phyloP scores from a whole-genome alignment of 2,113 vertebrate genomes.

The Nycticorax nycticorax region DNA sequence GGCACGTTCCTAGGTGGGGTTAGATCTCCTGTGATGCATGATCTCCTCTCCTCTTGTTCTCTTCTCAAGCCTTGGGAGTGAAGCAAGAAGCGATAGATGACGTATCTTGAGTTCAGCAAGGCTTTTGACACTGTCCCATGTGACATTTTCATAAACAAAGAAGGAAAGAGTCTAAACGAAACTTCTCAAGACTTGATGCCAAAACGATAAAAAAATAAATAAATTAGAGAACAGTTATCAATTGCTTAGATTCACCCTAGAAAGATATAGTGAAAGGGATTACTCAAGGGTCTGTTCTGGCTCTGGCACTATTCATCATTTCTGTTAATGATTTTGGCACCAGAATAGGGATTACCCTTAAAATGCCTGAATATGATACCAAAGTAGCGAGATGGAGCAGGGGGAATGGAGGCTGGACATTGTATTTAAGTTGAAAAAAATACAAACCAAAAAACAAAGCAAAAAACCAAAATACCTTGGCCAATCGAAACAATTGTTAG shows the following conservation, averaged over 20 bases:
- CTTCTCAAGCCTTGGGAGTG: neutral
- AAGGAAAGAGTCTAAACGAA: neutral
- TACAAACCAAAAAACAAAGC: neutral
- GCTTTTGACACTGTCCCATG: neutral
- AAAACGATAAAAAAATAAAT: neutral
- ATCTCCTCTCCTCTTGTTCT: neutral
- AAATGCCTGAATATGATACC: neutral
- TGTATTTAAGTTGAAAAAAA: neutral
- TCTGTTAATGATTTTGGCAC: neutral
- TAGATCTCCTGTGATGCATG: neutral
- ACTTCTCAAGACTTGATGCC: neutral
- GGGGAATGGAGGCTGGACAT: neutral
- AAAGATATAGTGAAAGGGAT: neutral
- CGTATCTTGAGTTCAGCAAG: neutral
- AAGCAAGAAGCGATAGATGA: neutral
- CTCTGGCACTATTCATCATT: neutral
- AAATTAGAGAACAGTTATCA: neutral
- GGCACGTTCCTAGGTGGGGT: accelerated
- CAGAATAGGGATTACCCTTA: neutral
- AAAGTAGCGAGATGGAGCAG: neutral
- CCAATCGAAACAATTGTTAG: neutral
- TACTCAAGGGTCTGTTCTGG: neutral
- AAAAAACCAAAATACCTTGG: neutral
- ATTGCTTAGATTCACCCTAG: neutral
- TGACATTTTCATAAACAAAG: neutral